Evolutionary conservation across 1,140 invertebrate species (phyloP).

Genomic region (Berghia stephanieae): DNA sequence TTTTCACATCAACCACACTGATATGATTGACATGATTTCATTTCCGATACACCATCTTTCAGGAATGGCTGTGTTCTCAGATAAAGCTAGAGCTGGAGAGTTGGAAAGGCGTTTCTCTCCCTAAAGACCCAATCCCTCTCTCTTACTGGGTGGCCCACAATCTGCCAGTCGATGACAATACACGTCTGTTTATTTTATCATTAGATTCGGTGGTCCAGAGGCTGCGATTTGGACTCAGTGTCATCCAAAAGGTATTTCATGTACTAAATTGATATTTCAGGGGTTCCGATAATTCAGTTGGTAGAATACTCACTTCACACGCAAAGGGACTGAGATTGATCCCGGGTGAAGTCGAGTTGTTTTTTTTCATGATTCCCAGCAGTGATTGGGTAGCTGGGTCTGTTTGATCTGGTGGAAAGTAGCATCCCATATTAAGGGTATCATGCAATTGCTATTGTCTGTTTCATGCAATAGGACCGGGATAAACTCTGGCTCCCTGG

Average conservation of each 20-base stretch:
- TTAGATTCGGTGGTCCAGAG: constrained; percentile 76
- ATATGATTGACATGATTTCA: too few species aligned
- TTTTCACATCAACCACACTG: too few species aligned
- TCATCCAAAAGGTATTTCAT: constrained; percentile 71
- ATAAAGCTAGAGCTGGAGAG: constrained; percentile 60
- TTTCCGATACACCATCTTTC: too few species aligned
- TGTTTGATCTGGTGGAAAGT: too few species aligned
- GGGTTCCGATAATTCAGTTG: not conserved
- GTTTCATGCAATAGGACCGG: too few species aligned
- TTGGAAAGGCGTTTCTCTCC: constrained; percentile 68
- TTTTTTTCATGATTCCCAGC: too few species aligned
- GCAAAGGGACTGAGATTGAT: too few species aligned
- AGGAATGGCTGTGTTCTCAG: constrained; percentile 61
- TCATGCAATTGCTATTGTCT: too few species aligned
- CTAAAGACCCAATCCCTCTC: constrained; percentile 75
- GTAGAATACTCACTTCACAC: not conserved
- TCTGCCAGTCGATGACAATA: constrained; percentile 74
- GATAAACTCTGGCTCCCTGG: too few species aligned
- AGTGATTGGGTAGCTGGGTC: too few species aligned
- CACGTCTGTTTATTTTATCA: constrained; percentile 72
- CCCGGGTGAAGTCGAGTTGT: too few species aligned
- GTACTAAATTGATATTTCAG: not conserved
- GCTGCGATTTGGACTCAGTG: constrained; percentile 74
- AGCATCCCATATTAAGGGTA: too few species aligned
- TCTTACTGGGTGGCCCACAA: constrained; percentile 84